phyloP scores from a whole-genome alignment of 2,888 invertebrate species.

The Aricia artaxerxes region DNA sequence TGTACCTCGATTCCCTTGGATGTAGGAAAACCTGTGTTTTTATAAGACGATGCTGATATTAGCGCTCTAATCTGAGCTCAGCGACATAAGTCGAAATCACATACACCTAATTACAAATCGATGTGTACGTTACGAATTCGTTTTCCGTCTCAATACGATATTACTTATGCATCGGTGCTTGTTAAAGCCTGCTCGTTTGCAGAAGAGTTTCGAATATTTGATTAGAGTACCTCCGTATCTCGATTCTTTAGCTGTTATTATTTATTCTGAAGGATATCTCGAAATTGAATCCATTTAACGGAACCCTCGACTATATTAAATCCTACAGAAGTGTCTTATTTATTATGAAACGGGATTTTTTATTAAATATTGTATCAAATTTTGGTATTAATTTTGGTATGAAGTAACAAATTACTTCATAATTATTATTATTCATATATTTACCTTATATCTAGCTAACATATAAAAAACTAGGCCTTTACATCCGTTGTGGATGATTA shows the following conservation, averaged over 20 bases:
- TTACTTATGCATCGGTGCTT: constrained; percentile 67
- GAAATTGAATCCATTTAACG: constrained; percentile 29
- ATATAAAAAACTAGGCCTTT: no score
- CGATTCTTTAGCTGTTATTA: constrained; percentile 48
- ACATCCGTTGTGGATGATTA: no score
- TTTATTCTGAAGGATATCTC: constrained; percentile 33
- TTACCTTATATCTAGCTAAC: neutral
- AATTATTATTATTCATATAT: neutral
- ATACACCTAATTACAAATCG: constrained; percentile 7
- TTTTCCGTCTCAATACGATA: constrained; percentile 70
- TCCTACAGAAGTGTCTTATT: constrained; percentile 8
- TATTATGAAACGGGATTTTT: constrained; percentile 4
- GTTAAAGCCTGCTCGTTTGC: constrained; percentile 57
- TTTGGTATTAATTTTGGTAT: no score
- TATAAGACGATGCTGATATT: neutral
- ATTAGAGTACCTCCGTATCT: constrained; percentile 68
- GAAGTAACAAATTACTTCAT: no score
- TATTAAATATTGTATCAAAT: neutral
- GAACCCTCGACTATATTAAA: constrained; percentile 16
- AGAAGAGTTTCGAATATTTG: constrained; percentile 72
- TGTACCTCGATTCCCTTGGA: no score
- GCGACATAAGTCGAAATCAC: neutral
- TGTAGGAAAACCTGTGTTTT: neutral
- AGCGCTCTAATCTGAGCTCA: neutral
- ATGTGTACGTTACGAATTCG: neutral